Evolutionary conservation across 2,797 vertebrate genomes (phyloP).

Genomic region (Propithecus perrieri): DNA sequence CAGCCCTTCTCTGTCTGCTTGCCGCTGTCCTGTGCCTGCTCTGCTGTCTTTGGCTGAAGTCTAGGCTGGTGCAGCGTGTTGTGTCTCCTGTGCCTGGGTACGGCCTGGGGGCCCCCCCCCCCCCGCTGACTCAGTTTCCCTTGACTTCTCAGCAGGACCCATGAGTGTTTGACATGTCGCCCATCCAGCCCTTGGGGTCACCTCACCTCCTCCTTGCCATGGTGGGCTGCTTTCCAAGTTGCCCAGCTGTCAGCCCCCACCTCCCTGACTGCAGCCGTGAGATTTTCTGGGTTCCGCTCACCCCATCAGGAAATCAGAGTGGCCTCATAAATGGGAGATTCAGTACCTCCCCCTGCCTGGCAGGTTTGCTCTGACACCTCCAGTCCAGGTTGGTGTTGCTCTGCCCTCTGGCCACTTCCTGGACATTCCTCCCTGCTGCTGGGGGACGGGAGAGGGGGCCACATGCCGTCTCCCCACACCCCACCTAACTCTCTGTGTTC

Average conservation of each 20-base stretch:
- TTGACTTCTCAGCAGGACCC: background rate
- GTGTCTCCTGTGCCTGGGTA: background rate
- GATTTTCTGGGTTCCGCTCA: background rate
- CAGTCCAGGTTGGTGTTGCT: background rate
- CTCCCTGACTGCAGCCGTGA: too few relatives aligned
- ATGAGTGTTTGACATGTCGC: background rate
- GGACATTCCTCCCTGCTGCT: background rate
- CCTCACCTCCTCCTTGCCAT: background rate
- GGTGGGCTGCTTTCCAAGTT: background rate
- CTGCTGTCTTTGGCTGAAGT: background rate
- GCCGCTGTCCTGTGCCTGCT: background rate
- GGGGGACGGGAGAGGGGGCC: background rate
- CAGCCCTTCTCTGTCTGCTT: background rate
- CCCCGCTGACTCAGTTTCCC: background rate
- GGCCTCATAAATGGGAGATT: background rate
- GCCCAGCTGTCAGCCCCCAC: background rate
- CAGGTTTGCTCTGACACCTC: background rate
- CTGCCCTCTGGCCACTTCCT: background rate
- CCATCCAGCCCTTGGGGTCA: too few relatives aligned
- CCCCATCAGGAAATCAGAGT: background rate
- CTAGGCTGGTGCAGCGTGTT: too few relatives aligned
- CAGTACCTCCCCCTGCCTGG: background rate
- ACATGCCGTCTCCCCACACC: too few relatives aligned
- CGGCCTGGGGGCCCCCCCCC: background rate
- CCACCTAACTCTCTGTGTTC: background rate